These are phyloP conservation scores for Lethrus apterus DNA, from an alignment of 1,140 invertebrate genomes.

Conservation along the genomic window DNA sequence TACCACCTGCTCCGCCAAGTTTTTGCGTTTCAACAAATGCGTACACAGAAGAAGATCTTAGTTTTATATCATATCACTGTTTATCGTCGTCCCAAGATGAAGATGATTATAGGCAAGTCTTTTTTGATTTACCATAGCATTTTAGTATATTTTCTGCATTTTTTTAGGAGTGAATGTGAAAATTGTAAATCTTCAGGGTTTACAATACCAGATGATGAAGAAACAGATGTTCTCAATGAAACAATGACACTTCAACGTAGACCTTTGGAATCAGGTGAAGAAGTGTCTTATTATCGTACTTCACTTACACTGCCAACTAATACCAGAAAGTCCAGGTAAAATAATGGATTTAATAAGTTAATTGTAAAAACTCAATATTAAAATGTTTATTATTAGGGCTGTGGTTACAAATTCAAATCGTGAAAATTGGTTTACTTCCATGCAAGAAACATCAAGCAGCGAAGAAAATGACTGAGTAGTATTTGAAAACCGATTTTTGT, in stretches of 20 bases:
- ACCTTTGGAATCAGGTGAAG: constrained; percentile 44
- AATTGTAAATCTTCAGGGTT: constrained; percentile 69
- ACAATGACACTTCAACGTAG: constrained; percentile 65
- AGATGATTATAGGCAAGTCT: constrained; percentile 29
- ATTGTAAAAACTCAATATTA: constrained; percentile 1
- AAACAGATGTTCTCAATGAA: constrained; percentile 50
- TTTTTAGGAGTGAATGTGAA: constrained; percentile 63
- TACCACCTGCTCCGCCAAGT: constrained; percentile 11
- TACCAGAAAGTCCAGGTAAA: constrained; percentile 44
- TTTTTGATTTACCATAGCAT: neutral
- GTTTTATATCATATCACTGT: constrained; percentile 26
- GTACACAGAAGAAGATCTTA: constrained; percentile 15
- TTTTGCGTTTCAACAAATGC: constrained; percentile 11
- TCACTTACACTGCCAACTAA: constrained; percentile 61
- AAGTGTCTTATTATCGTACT: constrained; percentile 54
- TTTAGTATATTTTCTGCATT: constrained; percentile 1
- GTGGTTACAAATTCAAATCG: constrained; percentile 20
- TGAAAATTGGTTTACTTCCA: constrained; percentile 29
- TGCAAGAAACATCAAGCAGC: constrained; percentile 30
- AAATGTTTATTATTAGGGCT: constrained; percentile 18
- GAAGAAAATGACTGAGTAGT: constrained; percentile 26
- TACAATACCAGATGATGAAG: constrained; percentile 47
- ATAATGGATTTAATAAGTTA: neutral
- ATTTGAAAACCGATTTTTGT: no score
- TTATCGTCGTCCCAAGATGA: constrained; percentile 28